Base-by-base conservation (phyloP, 2,888 invertebrate genomes). In the Volucella inflata region DNA sequence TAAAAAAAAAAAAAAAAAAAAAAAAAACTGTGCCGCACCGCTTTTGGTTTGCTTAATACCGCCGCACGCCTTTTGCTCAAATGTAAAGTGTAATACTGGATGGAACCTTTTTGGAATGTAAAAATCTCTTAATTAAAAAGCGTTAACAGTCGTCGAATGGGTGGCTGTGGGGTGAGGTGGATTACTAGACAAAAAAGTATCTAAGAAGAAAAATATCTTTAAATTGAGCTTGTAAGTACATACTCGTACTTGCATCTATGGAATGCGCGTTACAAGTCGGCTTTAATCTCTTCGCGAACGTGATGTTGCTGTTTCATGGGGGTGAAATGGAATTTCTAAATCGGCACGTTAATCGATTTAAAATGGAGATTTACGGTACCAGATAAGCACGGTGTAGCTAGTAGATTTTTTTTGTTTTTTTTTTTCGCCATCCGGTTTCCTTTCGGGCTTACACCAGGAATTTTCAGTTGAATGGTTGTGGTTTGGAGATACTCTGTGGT, bases 331-430 rank as follows among this genome's bases (percentile, higher is more conserved):
- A 72, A 81, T 85, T 81, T 48, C 80, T 72, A 85, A 85, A 85
- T 85, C 85, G 76, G 85, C 85, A 85, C 85, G 85, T 85, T 85
- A 85, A 85, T 85, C 85, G 85, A 85, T 85, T 81, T 85, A 81
- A 85, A 85, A 85, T 80, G 80, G 81, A 85, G 85, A 85, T 85
- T 85, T 81, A 81, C 81, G 76, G 71, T 64, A 50, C 46, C 57
- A 72, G 85, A 85, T 85, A 81, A 84, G 79, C 70, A 71, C 68
- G 65, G 64, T 44, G 48, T 53, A 55, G 55, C 11, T 38, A 14
- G 11, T 30, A 48, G 40, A 40, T 48, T 55, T 53, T 53, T 64
- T 62, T 38, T 40, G 44, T 53, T 44, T 64, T 46, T 55, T 14
- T 53, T 21, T 50, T 72, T n/a, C 14, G 11, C 46, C 44, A 4